These are phyloP conservation scores for Gymnoscelis rufifasciata DNA, from an alignment of 2,888 invertebrate genomes.

Conservation along the genomic window DNA sequence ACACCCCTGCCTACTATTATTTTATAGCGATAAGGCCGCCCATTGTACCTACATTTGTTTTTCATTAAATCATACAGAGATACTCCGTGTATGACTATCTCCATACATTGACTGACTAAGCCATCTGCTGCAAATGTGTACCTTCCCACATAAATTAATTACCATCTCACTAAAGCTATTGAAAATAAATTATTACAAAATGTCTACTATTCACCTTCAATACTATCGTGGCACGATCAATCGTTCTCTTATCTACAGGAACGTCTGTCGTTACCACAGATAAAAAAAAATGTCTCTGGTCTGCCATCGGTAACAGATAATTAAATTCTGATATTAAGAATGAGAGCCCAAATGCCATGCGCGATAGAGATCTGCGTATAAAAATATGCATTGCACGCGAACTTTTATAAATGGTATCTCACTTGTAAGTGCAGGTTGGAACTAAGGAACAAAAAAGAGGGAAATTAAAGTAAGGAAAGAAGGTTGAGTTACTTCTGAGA, in stretches of 20 bases:
- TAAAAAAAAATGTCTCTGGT: too few species aligned
- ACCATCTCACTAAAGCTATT: too few species aligned
- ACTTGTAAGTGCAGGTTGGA: constrained; percentile 6
- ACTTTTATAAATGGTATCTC: constrained; percentile 27
- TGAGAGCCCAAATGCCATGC: constrained; percentile 25
- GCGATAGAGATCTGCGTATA: constrained; percentile 25
- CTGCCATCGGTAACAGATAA: constrained; percentile 13
- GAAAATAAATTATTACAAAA: neutral
- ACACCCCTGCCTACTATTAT: too few species aligned
- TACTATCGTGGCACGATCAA: constrained; percentile 3
- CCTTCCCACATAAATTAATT: too few species aligned
- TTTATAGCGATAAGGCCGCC: too few species aligned
- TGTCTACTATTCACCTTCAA: constrained; percentile 1
- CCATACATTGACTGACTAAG: too few species aligned
- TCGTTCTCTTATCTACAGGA: constrained; percentile 6
- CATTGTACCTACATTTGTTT: too few species aligned
- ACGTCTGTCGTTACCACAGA: neutral
- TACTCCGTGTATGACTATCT: too few species aligned
- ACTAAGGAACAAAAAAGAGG: neutral
- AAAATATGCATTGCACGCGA: constrained; percentile 40
- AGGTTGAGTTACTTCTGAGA: too few species aligned
- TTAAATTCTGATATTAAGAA: constrained; percentile 27
- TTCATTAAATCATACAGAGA: too few species aligned
- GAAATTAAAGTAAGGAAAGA: too few species aligned
- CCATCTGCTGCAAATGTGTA: too few species aligned